These are phyloP conservation scores for Staurois parvus DNA, from an alignment of 2,797 vertebrate species.

Conservation along the genomic window DNA sequence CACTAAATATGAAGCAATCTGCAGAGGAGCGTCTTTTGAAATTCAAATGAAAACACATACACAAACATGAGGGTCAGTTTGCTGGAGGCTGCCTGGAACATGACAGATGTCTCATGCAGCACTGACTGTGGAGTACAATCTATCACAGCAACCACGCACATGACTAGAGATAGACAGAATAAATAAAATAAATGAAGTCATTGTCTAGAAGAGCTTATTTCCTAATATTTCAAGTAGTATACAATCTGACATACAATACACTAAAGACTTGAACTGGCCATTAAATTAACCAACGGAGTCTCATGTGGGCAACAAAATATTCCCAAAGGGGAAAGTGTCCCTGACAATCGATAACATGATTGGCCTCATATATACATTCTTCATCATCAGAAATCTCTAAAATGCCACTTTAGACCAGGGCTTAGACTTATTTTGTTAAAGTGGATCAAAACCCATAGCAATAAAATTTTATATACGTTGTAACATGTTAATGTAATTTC, in stretches of 20 bases:
- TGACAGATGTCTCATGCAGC: conserved; percentile 41
- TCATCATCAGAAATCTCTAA: no score
- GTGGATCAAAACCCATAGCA: no score
- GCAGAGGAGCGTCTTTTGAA: not conserved
- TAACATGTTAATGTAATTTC: no score
- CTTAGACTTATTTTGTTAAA: no score
- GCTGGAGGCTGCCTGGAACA: conserved; percentile 21
- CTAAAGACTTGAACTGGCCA: not conserved
- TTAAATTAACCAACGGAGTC: not conserved
- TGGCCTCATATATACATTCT: no score
- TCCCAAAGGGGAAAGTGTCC: not conserved
- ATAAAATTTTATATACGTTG: no score
- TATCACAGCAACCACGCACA: conserved; percentile 18
- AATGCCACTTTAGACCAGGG: no score
- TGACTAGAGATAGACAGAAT: not conserved
- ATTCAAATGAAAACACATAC: conserved; percentile 18
- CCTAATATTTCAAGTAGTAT: not conserved
- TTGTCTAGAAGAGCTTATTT: not conserved
- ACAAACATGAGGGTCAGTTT: conserved; percentile 27
- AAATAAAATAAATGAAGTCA: conserved; percentile 13
- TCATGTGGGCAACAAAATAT: not conserved
- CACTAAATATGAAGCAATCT: conserved; percentile 6
- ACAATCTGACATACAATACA: not conserved
- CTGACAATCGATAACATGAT: no score
- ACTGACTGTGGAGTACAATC: conserved; percentile 9